Evolutionary conservation across 2,797 vertebrate genomes (phyloP).

Genomic region (Catharus ustulatus): DNA sequence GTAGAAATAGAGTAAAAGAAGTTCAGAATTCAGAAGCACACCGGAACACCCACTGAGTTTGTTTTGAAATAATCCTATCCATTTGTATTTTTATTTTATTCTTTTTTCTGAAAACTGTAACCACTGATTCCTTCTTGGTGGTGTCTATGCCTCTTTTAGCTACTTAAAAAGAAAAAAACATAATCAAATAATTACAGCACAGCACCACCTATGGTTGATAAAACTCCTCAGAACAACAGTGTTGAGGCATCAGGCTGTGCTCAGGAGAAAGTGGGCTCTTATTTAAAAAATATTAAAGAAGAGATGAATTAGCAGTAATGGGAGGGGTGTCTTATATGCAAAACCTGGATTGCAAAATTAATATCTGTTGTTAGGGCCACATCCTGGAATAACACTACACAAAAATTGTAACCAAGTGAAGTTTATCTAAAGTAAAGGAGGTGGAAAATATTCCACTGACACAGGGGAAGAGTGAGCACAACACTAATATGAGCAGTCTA

Average conservation of each 20-base stretch:
- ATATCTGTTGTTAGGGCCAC: neutral
- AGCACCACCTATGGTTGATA: conserved; percentile 46
- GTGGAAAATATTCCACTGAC: neutral
- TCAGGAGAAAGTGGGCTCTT: neutral
- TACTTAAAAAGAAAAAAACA: neutral
- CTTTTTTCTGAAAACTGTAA: neutral
- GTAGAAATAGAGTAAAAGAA: neutral
- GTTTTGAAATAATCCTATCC: neutral
- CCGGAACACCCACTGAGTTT: neutral
- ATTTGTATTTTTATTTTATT: neutral
- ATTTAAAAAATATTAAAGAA: neutral
- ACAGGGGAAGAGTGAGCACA: neutral
- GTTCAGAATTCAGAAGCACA: neutral
- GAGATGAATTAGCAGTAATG: neutral
- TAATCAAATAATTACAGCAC: conserved; percentile 21
- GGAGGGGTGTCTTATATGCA: neutral
- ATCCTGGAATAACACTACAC: neutral
- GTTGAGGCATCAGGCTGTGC: neutral
- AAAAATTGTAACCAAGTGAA: neutral
- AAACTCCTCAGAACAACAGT: neutral
- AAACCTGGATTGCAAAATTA: neutral
- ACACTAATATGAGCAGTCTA: neutral
- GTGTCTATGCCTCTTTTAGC: neutral
- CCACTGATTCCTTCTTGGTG: neutral
- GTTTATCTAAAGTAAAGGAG: neutral